Evolutionary conservation across 2,888 invertebrate genomes (phyloP), one percentile per base, ranked within the genome.

Genomic region (Homarus gammarus): DNA sequence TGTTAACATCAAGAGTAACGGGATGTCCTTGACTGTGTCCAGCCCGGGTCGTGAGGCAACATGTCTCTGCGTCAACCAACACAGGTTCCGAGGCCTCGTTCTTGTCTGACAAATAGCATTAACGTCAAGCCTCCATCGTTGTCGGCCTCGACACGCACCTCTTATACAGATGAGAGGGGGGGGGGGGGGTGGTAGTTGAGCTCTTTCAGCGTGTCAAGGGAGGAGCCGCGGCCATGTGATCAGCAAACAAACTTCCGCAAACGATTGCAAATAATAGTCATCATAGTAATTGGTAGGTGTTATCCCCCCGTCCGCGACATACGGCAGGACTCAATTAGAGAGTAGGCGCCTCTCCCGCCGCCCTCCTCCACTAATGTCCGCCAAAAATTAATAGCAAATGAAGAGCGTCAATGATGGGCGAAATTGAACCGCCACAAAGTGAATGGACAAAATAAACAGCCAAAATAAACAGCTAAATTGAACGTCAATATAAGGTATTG

Each of bases 371-470:
- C 64, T 22, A 12, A 64, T 64, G 27, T 10, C 12, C n/a, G 64
- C n/a, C 64, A n/a, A 64, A 56, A 64, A 64, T 64, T 64, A 64
- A 64, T 27, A 64, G 64, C 27, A 27, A 64, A 64, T 64, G 64
- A 22, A 27, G 27, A 27, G 56, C 22, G 27, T 22, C 22, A 64
- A 5, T 64, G 64, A 64, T 27, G 64, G 27, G n/a, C 6, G 64
- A 64, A 64, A 64, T 64, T 64, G 64, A 64, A 64, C 64, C 27
- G 27, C 27, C 27, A 22, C 64, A 27, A 64, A 64, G 64, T 27
- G 64, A 64, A 64, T 27, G 64, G 64, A 64, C 27, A 64, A 22
- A 64, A 64, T 64, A 64, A 64, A 64, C 27, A 64, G 64, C 64
- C 64, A n/a, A n/a, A n/a, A n/a, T n/a, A n/a, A n/a, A n/a, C n/a